Evolutionary conservation across 2,797 vertebrate genomes (phyloP).

Genomic region (Brachyalestes nurse): DNA sequence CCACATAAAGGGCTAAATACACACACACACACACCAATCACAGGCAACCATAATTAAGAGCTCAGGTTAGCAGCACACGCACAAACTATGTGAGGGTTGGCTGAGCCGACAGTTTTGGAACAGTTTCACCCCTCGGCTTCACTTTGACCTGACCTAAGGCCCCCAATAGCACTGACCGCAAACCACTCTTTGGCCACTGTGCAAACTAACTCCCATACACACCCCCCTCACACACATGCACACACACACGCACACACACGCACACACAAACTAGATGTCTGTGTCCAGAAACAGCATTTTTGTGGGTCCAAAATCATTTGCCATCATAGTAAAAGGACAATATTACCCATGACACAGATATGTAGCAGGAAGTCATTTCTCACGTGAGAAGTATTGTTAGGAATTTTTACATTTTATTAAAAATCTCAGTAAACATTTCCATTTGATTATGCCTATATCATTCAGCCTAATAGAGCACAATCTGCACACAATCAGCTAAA

Average conservation of each 20-base stretch:
- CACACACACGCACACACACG: not conserved
- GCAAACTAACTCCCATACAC: not conserved
- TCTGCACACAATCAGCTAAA: too few species aligned
- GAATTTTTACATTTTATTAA: too few species aligned
- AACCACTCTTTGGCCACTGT: not conserved
- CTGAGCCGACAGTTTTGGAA: slow-evolving; percentile 32
- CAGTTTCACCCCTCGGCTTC: slow-evolving; percentile 27
- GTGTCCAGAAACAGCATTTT: not conserved
- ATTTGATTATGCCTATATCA: too few species aligned
- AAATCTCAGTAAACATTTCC: too few species aligned
- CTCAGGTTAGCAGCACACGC: not conserved
- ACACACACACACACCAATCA: not conserved
- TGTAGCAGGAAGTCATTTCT: too few species aligned
- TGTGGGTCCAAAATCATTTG: not conserved
- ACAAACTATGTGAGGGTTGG: slow-evolving; percentile 4
- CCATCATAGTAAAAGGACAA: not conserved
- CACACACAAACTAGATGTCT: too few species aligned
- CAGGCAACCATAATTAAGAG: not conserved
- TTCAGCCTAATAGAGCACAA: too few species aligned
- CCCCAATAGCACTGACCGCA: not conserved
- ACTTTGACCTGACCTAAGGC: slow-evolving; percentile 38
- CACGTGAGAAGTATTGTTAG: too few species aligned
- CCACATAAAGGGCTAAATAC: too few species aligned
- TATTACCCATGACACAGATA: too few species aligned
- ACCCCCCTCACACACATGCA: not conserved